Conservation (phyloP, 2,888 invertebrate species). For the Halictus quadricinctus region DNA sequence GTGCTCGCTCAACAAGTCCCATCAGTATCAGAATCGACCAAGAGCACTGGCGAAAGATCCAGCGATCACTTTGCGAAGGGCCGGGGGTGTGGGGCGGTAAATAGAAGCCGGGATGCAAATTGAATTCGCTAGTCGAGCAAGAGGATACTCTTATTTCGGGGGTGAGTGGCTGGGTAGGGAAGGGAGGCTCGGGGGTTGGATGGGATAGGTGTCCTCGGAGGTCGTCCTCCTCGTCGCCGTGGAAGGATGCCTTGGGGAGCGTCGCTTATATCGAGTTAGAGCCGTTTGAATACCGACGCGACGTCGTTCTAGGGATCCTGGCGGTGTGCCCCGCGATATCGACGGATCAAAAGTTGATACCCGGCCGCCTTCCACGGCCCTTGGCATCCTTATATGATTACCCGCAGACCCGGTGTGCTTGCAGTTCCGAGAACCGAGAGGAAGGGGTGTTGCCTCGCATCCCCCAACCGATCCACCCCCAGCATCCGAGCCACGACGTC, state of each 20-base stretch:
- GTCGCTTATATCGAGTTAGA: constrained; percentile 81
- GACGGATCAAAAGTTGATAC: constrained; percentile 78
- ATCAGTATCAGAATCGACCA: background rate
- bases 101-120: constrained; percentile 76
- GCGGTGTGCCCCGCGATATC: constrained; percentile 61
- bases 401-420: constrained; percentile 67
- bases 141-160: constrained; percentile 71
- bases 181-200: constrained; percentile 23
- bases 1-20: background rate
- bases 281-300: constrained; percentile 80
- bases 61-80: background rate
- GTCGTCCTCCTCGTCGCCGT: constrained; percentile 55
- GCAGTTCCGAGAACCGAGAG: constrained; percentile 34
- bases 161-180: constrained; percentile 41
- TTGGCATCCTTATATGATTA: constrained; percentile 77
- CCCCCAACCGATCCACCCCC: constrained; percentile 30
- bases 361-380: constrained; percentile 56
- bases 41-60: background rate
- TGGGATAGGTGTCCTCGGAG: constrained; percentile 57
- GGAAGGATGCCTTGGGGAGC: constrained; percentile 75
- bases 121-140: constrained; percentile 71
- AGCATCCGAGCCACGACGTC: constrained; percentile 34
- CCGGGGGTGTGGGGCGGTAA: constrained; percentile 38
- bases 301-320: constrained; percentile 32
- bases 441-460: constrained; percentile 46